Percentiles rank a stretch among this genome's conserved stretches.
Evolutionary conservation across 2,797 vertebrate genomes (phyloP).

Genomic region (Hoplostethus atlanticus): DNA sequence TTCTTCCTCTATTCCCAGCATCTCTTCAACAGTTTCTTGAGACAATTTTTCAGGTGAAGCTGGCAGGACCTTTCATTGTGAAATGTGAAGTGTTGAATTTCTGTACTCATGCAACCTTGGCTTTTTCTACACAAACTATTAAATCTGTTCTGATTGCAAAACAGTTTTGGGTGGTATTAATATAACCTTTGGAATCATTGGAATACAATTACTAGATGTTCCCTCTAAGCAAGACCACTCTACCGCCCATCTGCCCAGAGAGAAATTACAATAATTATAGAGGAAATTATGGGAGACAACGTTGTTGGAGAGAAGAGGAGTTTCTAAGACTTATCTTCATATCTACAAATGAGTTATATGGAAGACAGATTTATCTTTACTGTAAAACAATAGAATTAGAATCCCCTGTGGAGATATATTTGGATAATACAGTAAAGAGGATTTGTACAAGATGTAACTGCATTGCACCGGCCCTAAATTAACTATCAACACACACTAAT

Average conservation of each 20-base stretch:
- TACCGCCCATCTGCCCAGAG: not conserved
- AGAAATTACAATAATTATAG: slow-evolving; percentile 7
- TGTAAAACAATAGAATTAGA: no score
- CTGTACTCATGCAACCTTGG: not conserved
- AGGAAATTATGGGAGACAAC: not conserved
- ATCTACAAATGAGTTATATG: not conserved
- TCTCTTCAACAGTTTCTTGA: not conserved
- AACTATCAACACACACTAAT: no score
- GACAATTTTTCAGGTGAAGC: not conserved
- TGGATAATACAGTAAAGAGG: no score
- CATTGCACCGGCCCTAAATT: no score
- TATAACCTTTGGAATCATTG: not conserved
- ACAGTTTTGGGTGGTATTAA: not conserved
- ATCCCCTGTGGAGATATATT: no score
- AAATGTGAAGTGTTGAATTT: not conserved
- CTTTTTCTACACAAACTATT: not conserved
- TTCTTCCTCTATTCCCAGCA: not conserved
- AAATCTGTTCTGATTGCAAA: not conserved
- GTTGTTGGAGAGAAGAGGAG: no score
- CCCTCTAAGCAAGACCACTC: not conserved
- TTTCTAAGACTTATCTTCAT: not conserved
- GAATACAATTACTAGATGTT: slow-evolving; percentile 6
- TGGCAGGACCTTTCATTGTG: not conserved
- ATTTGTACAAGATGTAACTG: no score
- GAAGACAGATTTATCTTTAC: no score